These are phyloP conservation scores for rat (Rattus norvegicus) DNA, from an alignment of 2,113 vertebrate genomes.

Conservation along the genomic window GRCr8 NC_086032.1:18254001-18254500, in stretches of 20 bases:
- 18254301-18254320: not conserved
- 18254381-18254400: not conserved
- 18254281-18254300: not conserved
- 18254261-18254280: not conserved
- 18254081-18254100: not conserved
- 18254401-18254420: not conserved
- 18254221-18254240: not conserved
- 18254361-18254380: not conserved
- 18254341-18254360: too few species aligned
- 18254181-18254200: not conserved
- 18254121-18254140: not conserved
- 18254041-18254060: not conserved
- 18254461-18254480: not conserved
- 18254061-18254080: not conserved
- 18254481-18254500: too few species aligned
- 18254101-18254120: not conserved
- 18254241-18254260: not conserved
- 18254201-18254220: not conserved
- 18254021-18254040: not conserved
- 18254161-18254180: slow-evolving; percentile 33
- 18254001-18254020: not conserved
- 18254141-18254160: not conserved
- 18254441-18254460: not conserved
- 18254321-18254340: not conserved
- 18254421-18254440: not conserved